These are phyloP conservation scores for Heliconius himera DNA, from an alignment of 1,140 invertebrate genomes.

Conservation along the genomic window DNA sequence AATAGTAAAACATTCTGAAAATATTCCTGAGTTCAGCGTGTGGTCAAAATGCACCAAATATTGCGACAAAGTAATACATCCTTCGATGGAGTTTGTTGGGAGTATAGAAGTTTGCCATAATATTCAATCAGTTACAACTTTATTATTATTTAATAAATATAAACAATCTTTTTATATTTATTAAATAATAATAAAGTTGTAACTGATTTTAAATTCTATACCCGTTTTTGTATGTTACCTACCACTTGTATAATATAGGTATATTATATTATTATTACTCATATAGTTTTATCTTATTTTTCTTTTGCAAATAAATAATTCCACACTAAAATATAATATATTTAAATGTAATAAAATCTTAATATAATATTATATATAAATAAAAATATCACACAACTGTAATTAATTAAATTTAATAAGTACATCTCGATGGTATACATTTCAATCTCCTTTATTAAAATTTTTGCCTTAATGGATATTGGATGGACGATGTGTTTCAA, in stretches of 20 bases:
- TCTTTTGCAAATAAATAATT: neutral
- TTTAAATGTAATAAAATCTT: no score
- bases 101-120: no score
- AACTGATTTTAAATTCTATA: no score
- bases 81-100: slow-evolving; percentile 12
- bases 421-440: neutral
- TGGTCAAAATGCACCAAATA: slow-evolving; percentile 2
- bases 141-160: no score
- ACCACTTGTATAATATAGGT: no score
- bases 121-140: no score
- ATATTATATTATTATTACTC: no score
- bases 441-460: neutral
- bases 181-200: no score
- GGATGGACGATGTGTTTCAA: no score
- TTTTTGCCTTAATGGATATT: neutral
- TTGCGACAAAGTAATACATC: slow-evolving; percentile 22
- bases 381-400: neutral
- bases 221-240: no score
- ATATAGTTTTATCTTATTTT: neutral
- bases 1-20: neutral
- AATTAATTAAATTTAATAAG: neutral
- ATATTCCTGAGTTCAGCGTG: neutral
- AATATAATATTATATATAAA: neutral
- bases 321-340: neutral
- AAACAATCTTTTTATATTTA: no score